These are phyloP conservation scores for Spodoptera exigua DNA, from an alignment of 2,888 invertebrate species.

Conservation along the genomic window DNA sequence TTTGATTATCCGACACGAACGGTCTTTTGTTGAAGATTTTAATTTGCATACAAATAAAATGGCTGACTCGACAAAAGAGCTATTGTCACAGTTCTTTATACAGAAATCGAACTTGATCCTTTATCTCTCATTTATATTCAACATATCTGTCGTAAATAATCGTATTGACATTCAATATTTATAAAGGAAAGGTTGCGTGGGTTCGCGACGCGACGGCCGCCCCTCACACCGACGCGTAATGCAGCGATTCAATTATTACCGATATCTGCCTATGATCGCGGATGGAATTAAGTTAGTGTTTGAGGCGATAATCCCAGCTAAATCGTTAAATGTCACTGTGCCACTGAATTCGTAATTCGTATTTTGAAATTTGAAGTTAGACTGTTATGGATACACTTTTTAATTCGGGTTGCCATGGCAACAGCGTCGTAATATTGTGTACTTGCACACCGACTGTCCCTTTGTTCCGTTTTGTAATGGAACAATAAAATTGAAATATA, in stretches of 20 bases:
- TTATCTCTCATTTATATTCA: constrained; percentile 87
- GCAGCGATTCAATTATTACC: constrained; percentile 51
- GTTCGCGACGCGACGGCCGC: constrained; percentile 65
- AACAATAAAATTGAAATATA: too few species aligned
- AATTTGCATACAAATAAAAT: constrained; percentile 88
- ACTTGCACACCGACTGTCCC: too few species aligned
- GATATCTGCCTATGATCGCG: constrained; percentile 40
- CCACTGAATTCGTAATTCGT: constrained; percentile 11
- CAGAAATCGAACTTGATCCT: constrained; percentile 80
- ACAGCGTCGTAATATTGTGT: too few species aligned
- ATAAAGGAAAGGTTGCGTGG: constrained; percentile 86
- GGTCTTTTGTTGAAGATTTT: constrained; percentile 71
- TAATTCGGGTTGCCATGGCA: too few species aligned
- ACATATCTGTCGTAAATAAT: constrained; percentile 85
- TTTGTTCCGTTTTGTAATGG: too few species aligned
- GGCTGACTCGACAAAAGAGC: constrained; percentile 85
- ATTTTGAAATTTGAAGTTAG: background rate
- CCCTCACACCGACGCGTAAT: constrained; percentile 66
- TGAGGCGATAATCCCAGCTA: constrained; percentile 30
- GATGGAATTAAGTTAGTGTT: constrained; percentile 39
- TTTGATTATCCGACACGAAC: constrained; percentile 69
- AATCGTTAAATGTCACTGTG: constrained; percentile 43
- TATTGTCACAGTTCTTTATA: constrained; percentile 84
- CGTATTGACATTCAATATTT: constrained; percentile 86
- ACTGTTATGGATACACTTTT: too few species aligned